Base-by-base conservation (phyloP, 2,797 vertebrate genomes). In the Gymnothorax reevesii region DNA sequence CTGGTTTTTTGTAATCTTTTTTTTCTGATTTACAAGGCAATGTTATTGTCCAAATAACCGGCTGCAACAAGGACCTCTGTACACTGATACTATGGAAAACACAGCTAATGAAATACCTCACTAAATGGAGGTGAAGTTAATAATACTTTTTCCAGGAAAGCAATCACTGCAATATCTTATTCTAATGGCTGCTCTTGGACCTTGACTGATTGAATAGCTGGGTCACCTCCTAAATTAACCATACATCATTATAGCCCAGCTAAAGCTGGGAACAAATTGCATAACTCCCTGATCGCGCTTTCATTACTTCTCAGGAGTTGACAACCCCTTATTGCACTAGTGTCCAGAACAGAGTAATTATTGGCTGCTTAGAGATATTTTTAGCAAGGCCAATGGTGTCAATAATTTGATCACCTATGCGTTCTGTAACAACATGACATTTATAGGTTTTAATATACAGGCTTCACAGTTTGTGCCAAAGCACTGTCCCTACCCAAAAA, bases 121-220 rank as follows among this genome's bases (percentile, higher is more conserved):
- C 85, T 86, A 92, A 94, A 93, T 92, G 93, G 93, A 95, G 91
- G 92, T 90, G 92, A 90, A 94, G 93, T 92, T 94, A 92, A 95
- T 94, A 92, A 91, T 87, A 92, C 95, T 95, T 96, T 94, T 94
- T 94, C 93, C 93, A 91, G 92, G 92, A 94, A 94, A 93, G 91
- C 93, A 92, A 95, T 92, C 92, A 91, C 86, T 90, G 89, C 92
- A 91, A 93, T 92, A 93, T 94, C 91, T 92, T 93, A 92, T 94
- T 92, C 93, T 93, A 93, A 92, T 71, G 92, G 13, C 91, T 91
- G 92, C 89, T 90, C 89, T 89, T 90, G 91, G 91, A 93, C 92
- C 91, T 86, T 17, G 86, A 91, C 89, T 93, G 93, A 92, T 94
- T 93, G 92, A 90, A 91, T 92, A 94, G 94, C n/a, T 15, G 27